Percentiles rank a stretch among this genome's conserved stretches.
Conservation (phyloP, 2,888 invertebrate species). For the Tachina fera region DNA sequence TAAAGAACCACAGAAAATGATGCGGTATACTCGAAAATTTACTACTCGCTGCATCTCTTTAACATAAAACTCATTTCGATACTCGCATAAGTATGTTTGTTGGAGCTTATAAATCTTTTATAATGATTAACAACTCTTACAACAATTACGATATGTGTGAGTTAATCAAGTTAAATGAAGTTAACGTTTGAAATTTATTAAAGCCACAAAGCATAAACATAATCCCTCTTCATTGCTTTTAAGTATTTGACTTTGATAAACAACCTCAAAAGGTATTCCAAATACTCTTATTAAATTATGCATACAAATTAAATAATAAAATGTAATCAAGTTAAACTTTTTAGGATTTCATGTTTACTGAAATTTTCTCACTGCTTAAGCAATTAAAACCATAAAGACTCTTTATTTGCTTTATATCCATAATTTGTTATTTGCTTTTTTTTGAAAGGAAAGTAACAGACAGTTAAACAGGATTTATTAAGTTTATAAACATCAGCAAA, state of each 20-base stretch:
- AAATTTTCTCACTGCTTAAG: not conserved
- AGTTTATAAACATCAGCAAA: slow-evolving; percentile 8
- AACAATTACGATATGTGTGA: not conserved
- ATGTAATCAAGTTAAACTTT: not conserved
- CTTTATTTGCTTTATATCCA: not conserved
- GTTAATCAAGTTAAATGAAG: slow-evolving; percentile 11
- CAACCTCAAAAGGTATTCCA: not conserved
- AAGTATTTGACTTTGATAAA: not conserved
- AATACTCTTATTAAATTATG: not conserved
- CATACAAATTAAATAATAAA: slow-evolving; percentile 2
- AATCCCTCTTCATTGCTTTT: not conserved
- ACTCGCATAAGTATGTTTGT: too few species aligned
- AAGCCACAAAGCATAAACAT: not conserved
- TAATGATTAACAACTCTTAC: not conserved
- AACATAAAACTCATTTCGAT: too few species aligned
- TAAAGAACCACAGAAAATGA: too few species aligned
- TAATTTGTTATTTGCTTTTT: not conserved
- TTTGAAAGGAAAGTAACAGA: not conserved
- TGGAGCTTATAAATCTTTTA: not conserved
- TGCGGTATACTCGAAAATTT: too few species aligned
- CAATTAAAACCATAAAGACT: slow-evolving; percentile 14
- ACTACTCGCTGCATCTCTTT: too few species aligned
- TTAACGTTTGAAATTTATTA: slow-evolving; percentile 17
- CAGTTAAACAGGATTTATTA: slow-evolving; percentile 12
- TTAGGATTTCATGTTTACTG: not conserved